A percentile compares a stretch with the other conserved stretches of the same genome.
Conservation (phyloP, 2,888 invertebrate genomes). For the Cryptocephalus primarius region DNA sequence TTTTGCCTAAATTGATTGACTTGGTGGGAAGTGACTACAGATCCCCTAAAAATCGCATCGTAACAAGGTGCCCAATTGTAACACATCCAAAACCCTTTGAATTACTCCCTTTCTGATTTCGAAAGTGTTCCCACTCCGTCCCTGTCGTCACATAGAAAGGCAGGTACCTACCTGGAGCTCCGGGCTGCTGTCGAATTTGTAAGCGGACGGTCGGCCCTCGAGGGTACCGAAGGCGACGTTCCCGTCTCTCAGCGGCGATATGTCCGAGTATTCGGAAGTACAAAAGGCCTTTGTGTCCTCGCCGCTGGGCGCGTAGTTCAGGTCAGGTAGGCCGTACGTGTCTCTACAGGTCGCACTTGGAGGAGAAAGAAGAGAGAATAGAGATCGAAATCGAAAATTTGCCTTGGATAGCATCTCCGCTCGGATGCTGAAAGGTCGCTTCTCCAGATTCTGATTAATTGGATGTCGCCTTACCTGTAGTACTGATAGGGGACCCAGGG, state of each 20-base stretch:
- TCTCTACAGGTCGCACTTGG: slow-evolving; percentile 86
- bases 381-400: too few species aligned
- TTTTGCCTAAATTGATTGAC: too few species aligned
- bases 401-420: too few species aligned
- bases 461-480: slow-evolving; percentile 50
- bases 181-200: slow-evolving; percentile 79
- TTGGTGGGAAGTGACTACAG: too few species aligned
- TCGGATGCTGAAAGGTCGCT: too few species aligned
- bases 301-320: slow-evolving; percentile 52
- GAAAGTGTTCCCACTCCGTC: too few species aligned
- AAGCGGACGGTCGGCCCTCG: slow-evolving; percentile 88
- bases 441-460: too few species aligned
- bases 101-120: too few species aligned
- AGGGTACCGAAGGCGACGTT: slow-evolving; percentile 92
- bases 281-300: slow-evolving; percentile 92
- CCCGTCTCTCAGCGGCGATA: slow-evolving; percentile 88
- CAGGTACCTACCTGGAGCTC: slow-evolving; percentile 71
- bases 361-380: slow-evolving; percentile 7
- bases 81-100: too few species aligned
- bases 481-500: slow-evolving; percentile 85
- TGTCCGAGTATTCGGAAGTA: slow-evolving; percentile 96
- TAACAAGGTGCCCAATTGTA: too few species aligned
- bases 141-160: neutral
- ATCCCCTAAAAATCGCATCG: too few species aligned
- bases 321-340: slow-evolving; percentile 76